A percentile compares a stretch with the other conserved stretches of the same genome.
Conservation (phyloP, 2,797 vertebrate species). For the Notamacropus eugenii region DNA sequence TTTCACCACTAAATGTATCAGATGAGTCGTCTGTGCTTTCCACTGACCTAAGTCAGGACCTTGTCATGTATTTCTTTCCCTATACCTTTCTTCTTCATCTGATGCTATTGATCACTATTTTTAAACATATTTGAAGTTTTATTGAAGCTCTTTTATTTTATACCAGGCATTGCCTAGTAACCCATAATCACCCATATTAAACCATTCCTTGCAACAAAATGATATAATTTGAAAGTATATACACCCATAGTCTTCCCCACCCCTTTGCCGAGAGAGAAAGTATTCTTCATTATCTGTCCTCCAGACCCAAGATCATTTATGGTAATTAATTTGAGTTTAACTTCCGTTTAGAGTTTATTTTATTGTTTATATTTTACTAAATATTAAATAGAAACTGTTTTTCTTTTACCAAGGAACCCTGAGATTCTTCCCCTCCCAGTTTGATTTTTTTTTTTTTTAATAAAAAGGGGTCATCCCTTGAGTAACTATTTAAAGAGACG, state of each 20-base stretch:
- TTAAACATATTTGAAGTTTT: not conserved
- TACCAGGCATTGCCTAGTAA: not conserved
- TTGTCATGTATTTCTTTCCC: not conserved
- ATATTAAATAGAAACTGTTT: too few relatives aligned
- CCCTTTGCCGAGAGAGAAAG: not conserved
- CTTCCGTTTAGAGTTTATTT: not conserved
- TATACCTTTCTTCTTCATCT: not conserved
- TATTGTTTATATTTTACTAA: not conserved
- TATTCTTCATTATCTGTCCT: not conserved
- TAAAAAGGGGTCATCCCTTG: too few relatives aligned
- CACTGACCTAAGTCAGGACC: not conserved
- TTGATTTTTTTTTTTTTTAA: too few relatives aligned
- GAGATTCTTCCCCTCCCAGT: too few relatives aligned
- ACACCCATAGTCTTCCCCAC: not conserved
- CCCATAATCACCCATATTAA: not conserved
- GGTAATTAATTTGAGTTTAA: not conserved
- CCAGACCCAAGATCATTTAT: not conserved
- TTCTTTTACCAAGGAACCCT: too few relatives aligned
- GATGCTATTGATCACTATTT: not conserved
- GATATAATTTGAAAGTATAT: not conserved
- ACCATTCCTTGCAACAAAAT: not conserved
- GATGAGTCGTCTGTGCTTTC: not conserved
- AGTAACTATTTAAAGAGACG: too few relatives aligned
- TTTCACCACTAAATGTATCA: not conserved
- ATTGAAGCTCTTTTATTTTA: not conserved